phyloP scores from a whole-genome alignment of 2,888 invertebrate species.

The Euphydryas editha region DNA sequence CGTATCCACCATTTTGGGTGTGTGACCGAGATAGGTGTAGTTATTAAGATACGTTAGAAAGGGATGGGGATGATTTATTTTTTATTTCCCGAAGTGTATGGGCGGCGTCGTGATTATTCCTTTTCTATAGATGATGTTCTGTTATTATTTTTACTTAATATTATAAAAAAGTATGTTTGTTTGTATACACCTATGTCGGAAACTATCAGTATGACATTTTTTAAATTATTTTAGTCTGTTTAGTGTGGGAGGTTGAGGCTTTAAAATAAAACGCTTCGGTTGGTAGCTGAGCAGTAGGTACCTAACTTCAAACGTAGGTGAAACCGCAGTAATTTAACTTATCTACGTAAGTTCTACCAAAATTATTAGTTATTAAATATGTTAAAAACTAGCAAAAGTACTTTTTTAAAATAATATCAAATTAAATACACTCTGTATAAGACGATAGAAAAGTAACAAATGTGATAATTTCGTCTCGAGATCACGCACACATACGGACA shows the following conservation, averaged over 20 bases:
- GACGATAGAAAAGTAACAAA: slow-evolving; percentile 47
- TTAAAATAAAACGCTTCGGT: no score
- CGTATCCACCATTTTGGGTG: slow-evolving; percentile 58
- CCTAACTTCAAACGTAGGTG: no score
- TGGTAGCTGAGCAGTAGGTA: no score
- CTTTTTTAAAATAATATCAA: slow-evolving; percentile 3
- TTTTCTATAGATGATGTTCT: slow-evolving; percentile 55
- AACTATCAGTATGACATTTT: no score
- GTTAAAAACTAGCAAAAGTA: background rate
- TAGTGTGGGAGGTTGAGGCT: no score
- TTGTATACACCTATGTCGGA: no score
- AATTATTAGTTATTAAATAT: no score
- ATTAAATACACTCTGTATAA: slow-evolving; percentile 50
- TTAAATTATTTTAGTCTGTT: no score
- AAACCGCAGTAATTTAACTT: no score
- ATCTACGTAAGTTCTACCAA: no score
- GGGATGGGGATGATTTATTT: slow-evolving; percentile 52
- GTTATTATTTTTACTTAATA: background rate
- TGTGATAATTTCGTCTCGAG: slow-evolving; percentile 61
- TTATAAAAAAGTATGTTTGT: background rate
- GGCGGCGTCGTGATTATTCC: slow-evolving; percentile 64
- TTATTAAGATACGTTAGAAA: slow-evolving; percentile 60
- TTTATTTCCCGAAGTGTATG: slow-evolving; percentile 50
- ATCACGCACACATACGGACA: slow-evolving; percentile 54
- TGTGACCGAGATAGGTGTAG: slow-evolving; percentile 51